These are phyloP conservation scores for Noturus placidus DNA, from an alignment of 2,113 vertebrate species.

Conservation along the genomic window DNA sequence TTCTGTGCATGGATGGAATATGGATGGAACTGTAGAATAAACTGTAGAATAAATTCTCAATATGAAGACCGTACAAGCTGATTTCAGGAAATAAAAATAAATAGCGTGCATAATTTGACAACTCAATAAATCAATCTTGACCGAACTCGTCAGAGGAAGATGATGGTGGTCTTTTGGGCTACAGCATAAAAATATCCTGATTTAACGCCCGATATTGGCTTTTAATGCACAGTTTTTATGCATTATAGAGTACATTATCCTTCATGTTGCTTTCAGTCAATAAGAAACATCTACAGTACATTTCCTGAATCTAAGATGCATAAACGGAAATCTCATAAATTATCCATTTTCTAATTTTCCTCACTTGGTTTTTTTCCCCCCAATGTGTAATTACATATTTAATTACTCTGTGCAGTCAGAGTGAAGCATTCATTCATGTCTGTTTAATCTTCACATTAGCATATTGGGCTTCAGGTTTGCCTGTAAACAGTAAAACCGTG, in stretches of 20 bases:
- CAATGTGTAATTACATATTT: background rate
- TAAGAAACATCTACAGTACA: background rate
- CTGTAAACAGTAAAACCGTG: constrained; percentile 13
- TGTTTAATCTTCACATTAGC: constrained; percentile 22
- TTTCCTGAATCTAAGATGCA: background rate
- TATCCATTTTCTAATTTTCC: background rate
- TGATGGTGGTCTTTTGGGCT: background rate
- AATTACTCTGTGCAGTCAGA: background rate
- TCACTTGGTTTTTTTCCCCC: background rate
- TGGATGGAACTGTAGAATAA: background rate
- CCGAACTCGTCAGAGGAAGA: background rate
- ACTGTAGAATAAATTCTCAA: background rate
- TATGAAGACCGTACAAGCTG: background rate
- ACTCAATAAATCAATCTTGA: background rate
- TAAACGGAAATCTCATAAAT: background rate
- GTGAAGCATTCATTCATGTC: background rate
- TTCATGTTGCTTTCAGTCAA: background rate
- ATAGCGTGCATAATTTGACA: background rate
- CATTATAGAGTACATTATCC: background rate
- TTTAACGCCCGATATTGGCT: background rate
- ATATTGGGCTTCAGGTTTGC: constrained; percentile 5
- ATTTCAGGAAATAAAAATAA: background rate
- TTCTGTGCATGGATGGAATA: background rate
- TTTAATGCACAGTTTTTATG: background rate
- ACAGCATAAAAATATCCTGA: background rate